Conservation (phyloP, 2,113 vertebrate genomes). For the Bubo scandiacus region DNA sequence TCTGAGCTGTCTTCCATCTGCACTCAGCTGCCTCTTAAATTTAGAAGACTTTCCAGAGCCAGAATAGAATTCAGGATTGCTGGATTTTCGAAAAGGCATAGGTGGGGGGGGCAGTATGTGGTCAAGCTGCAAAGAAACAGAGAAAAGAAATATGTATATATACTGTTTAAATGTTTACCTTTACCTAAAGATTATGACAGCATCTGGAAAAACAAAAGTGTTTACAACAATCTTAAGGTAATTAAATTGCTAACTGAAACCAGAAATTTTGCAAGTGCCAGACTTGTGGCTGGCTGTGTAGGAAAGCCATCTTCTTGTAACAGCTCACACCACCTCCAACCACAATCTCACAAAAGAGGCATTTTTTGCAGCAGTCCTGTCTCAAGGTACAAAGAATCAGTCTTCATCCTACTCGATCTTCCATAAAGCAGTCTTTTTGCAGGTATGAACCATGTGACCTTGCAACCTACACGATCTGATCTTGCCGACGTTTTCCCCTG, state of each 20-base stretch:
- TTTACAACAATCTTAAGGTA: not conserved
- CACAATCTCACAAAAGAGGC: no score
- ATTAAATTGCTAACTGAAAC: not conserved
- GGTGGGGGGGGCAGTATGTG: slow-evolving; percentile 85
- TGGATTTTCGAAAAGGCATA: slow-evolving; percentile 84
- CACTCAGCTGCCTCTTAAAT: slow-evolving; percentile 85
- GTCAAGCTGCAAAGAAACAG: slow-evolving; percentile 82
- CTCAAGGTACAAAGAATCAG: not conserved
- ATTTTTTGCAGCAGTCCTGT: not conserved
- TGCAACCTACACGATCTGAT: accelerated
- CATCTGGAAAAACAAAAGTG: not conserved
- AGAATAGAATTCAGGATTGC: slow-evolving; percentile 84
- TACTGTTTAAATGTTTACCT: not conserved
- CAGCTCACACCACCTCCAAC: not conserved
- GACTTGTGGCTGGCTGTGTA: not conserved
- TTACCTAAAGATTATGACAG: not conserved
- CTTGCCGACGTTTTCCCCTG: not conserved
- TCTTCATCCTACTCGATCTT: not conserved
- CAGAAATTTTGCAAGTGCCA: not conserved
- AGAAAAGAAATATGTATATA: not conserved
- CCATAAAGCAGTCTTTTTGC: not conserved
- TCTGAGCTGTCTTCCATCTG: slow-evolving; percentile 85
- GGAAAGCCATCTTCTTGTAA: not conserved
- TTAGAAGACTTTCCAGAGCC: slow-evolving; percentile 77
- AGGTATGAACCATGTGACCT: not conserved